A percentile compares a stretch with the other conserved stretches of the same genome.
Conservation (phyloP, 2,113 vertebrate species). For the Monopterus albus region DNA sequence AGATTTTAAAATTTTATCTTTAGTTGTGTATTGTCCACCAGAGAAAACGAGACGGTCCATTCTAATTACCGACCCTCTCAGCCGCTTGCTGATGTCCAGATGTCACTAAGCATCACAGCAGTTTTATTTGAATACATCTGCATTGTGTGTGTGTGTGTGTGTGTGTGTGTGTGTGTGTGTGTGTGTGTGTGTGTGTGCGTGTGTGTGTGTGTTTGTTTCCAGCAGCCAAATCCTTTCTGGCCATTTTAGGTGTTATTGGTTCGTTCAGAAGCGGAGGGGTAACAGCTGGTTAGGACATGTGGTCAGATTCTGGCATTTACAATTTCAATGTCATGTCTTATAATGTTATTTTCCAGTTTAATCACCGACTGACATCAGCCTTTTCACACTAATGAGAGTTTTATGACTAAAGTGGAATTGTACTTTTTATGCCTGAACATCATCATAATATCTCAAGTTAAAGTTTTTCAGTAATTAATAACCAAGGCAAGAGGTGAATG, state of each 20-base stretch:
- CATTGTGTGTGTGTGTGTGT: conserved; percentile 5
- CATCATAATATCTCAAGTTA: not conserved
- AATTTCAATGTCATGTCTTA: conserved; percentile 46
- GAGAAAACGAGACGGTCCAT: conserved; percentile 23
- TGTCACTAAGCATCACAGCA: conserved; percentile 35
- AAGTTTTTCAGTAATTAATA: not conserved
- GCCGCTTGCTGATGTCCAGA: conserved; percentile 30
- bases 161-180: conserved; percentile 8
- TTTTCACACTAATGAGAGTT: conserved; percentile 24
- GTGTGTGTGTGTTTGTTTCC: conserved; percentile 27
- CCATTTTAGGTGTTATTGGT: conserved; percentile 57
- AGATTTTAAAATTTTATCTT: conserved; percentile 14
- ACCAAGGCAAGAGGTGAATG: not conserved
- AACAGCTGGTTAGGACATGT: conserved; percentile 63
- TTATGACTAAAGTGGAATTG: conserved; percentile 17
- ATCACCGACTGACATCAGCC: conserved; percentile 45
- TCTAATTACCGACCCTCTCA: conserved; percentile 29
- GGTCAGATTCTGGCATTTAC: conserved; percentile 52
- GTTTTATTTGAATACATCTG: conserved; percentile 18
- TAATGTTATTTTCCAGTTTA: conserved; percentile 47
- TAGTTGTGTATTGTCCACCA: conserved; percentile 5
- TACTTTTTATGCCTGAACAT: not conserved
- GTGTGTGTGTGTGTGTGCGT: conserved; percentile 13
- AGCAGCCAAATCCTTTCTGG: conserved; percentile 44
- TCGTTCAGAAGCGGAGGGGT: conserved; percentile 23